Percentiles rank a stretch among this genome's conserved stretches.
These are phyloP conservation scores for Venturia canescens DNA, from an alignment of 1,140 invertebrate species.

Conservation along the genomic window DNA sequence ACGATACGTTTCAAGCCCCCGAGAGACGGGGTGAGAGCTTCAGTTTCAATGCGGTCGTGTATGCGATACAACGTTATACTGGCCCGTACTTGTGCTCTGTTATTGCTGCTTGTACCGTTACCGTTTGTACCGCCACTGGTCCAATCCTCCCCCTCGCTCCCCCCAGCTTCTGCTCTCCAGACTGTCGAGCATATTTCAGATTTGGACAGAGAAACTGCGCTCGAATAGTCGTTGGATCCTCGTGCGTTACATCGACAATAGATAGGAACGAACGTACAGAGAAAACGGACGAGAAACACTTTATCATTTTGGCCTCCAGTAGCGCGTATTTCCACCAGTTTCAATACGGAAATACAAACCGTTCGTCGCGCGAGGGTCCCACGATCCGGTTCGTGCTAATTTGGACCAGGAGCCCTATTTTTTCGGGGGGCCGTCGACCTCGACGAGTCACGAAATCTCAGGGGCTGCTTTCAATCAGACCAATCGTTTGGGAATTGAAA, in stretches of 20 bases:
- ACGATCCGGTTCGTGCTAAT: too few species aligned
- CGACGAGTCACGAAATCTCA: too few species aligned
- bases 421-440: too few species aligned
- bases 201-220: constrained; percentile 29
- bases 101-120: constrained; percentile 10
- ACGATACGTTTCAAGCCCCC: constrained; percentile 35
- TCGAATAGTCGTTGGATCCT: background rate
- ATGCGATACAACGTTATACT: background rate
- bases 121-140: too few species aligned
- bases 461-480: too few species aligned
- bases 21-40: background rate
- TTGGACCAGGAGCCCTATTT: too few species aligned
- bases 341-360: too few species aligned
- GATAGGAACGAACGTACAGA: background rate
- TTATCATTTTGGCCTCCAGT: background rate
- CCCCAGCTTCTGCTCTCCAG: background rate
- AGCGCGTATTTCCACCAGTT: too few species aligned
- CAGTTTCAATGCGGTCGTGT: background rate
- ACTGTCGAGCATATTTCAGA: constrained; percentile 36
- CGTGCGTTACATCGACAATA: constrained; percentile 38
- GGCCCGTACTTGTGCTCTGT: background rate
- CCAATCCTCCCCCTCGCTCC: too few species aligned
- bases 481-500: too few species aligned
- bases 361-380: too few species aligned
- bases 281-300: constrained; percentile 7